Evolutionary conservation across 2,113 vertebrate species (phyloP).

Genomic region (Stigmatopora argus): DNA sequence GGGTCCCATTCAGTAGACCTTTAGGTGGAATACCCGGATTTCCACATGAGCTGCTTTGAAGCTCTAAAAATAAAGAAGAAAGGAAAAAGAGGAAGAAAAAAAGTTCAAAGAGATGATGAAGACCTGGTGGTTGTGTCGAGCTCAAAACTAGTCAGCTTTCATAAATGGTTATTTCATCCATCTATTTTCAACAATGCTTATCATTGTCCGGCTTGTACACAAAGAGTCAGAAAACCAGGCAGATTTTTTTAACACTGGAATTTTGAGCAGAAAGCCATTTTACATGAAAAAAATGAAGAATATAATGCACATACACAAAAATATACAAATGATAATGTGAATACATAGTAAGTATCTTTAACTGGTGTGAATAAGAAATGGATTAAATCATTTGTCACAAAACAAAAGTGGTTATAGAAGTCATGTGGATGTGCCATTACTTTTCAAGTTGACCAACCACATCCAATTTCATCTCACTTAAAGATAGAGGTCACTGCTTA

Average conservation of each 20-base stretch:
- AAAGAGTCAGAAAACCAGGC: no score
- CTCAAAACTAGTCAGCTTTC: not conserved
- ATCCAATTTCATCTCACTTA: not conserved
- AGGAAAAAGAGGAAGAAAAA: not conserved
- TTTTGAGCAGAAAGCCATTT: not conserved
- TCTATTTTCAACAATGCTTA: no score
- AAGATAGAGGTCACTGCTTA: not conserved
- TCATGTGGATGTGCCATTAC: not conserved
- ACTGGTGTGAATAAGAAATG: no score
- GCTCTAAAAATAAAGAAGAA: slow-evolving; percentile 64
- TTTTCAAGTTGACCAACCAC: not conserved
- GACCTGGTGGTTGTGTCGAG: not conserved
- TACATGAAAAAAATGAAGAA: not conserved
- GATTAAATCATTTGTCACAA: no score
- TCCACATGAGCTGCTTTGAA: slow-evolving; percentile 91
- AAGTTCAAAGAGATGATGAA: not conserved
- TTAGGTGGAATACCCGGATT: slow-evolving; percentile 92
- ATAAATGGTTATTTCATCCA: not conserved
- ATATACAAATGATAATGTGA: no score
- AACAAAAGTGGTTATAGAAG: no score
- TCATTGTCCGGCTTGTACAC: no score
- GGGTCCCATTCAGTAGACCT: slow-evolving; percentile 87
- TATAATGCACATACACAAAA: no score
- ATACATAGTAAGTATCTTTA: no score
- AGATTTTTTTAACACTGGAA: not conserved